These are phyloP conservation scores for Ichneumoninae sp. DNA, from an alignment of 2,888 invertebrate genomes.

Conservation along the genomic window DNA sequence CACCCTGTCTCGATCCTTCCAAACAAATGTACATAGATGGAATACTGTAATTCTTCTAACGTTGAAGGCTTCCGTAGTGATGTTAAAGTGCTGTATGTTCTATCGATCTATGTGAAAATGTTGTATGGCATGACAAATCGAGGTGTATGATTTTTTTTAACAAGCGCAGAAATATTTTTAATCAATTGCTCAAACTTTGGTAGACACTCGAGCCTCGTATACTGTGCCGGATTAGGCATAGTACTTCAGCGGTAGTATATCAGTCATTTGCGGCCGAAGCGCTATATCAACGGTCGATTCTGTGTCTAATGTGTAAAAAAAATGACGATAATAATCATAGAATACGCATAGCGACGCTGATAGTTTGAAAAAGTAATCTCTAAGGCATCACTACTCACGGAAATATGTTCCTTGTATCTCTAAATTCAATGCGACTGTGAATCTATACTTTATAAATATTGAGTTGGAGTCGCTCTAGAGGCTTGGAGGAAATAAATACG, in stretches of 20 bases:
- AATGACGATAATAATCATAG: slow-evolving; percentile 22
- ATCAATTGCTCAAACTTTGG: slow-evolving; percentile 46
- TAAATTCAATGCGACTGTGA: background rate
- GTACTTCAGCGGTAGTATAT: slow-evolving; percentile 26
- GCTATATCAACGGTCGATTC: slow-evolving; percentile 1
- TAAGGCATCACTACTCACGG: slow-evolving; percentile 10
- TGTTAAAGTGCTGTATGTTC: background rate
- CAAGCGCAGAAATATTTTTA: slow-evolving; percentile 7
- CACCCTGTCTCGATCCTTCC: slow-evolving; percentile 61
- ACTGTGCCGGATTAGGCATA: slow-evolving; percentile 4
- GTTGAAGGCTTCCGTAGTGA: slow-evolving; percentile 17
- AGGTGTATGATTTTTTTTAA: slow-evolving; percentile 22
- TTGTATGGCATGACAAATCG: background rate
- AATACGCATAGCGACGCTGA: background rate
- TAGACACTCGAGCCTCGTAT: slow-evolving; percentile 9
- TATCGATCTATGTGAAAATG: background rate
- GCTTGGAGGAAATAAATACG: background rate
- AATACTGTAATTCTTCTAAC: background rate
- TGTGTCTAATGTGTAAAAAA: slow-evolving; percentile 31
- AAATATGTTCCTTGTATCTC: slow-evolving; percentile 6
- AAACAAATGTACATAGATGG: slow-evolving; percentile 44
- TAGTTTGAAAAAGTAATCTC: background rate
- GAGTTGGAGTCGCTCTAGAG: background rate
- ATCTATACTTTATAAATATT: background rate
- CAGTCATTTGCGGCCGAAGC: background rate